phyloP scores from a whole-genome alignment of 2,888 invertebrate genomes.

The Athalia rosae region DNA sequence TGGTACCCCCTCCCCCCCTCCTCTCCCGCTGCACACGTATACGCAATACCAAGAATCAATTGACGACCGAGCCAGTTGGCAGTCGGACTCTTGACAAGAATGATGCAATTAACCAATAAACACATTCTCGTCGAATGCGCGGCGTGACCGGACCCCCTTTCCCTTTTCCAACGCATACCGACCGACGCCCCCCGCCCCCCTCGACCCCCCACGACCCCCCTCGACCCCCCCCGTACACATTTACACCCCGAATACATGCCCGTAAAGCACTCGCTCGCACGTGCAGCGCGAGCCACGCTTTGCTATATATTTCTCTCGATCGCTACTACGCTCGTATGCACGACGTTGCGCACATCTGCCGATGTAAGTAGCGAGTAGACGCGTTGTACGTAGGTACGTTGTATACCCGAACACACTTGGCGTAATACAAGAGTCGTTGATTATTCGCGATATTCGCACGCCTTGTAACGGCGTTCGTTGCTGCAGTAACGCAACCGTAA shows the following conservation, averaged over 20 bases:
- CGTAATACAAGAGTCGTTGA: constrained; percentile 30
- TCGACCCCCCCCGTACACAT: not conserved
- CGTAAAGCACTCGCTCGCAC: constrained; percentile 47
- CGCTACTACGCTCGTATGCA: constrained; percentile 21
- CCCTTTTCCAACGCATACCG: not conserved
- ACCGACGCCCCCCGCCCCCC: not conserved
- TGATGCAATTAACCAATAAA: constrained; percentile 71
- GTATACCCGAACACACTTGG: not conserved
- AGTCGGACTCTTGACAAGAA: constrained; percentile 66
- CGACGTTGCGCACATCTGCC: not conserved
- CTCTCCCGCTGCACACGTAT: no score
- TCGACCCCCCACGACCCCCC: not conserved
- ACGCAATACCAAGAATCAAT: constrained; percentile 53
- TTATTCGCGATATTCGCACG: constrained; percentile 34
- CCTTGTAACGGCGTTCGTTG: constrained; percentile 12
- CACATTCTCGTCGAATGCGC: constrained; percentile 63
- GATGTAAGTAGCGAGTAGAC: no score
- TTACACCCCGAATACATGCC: not conserved
- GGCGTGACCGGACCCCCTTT: constrained; percentile 26
- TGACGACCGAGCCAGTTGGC: constrained; percentile 64
- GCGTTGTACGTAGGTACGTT: constrained; percentile 9
- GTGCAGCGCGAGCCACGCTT: constrained; percentile 47
- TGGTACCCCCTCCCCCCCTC: no score
- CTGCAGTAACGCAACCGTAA: no score
- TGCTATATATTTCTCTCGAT: constrained; percentile 48